Evolutionary conservation across 2,888 invertebrate species (phyloP), one percentile per base, ranked within the genome.

Genomic region (Cataglyphis rosenhaueri): DNA sequence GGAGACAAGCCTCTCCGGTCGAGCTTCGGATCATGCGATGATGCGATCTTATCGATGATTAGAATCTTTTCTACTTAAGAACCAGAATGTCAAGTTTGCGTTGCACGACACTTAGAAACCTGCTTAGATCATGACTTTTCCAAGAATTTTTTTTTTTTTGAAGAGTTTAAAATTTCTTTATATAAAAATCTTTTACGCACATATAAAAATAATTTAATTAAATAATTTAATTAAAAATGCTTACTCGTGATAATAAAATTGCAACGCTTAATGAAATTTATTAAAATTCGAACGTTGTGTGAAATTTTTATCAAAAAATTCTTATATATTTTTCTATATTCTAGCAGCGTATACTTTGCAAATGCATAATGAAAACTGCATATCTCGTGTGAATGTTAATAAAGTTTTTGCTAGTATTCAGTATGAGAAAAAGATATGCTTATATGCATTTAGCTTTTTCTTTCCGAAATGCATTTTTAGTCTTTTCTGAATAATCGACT

Each of bases 1-100:
- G 41, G 68, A 76, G 76, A 76, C 68, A 41, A 70, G 57, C 41
- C 71, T 70, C 74, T 75, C 52, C 71, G 65, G 25, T 48, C 35
- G 35, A 75, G 48, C 32, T 41, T 61, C 29, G 44, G 44, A 74
- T 44, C 74, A 74, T 76, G 75, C 75, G 65, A 64, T 44, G 64
- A 74, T 76, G 75, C 75, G 75, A 52, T 68, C 71, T 52, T 25
- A 52, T 35, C 78, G 71, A 10, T 57, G 41, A 70, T 71, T 57
- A 78, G 71, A 35, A 15, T 70, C 76, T 70, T 3, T 10, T 18
- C n/a, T 57, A 68, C 15, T n/a, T 57, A 1, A 68, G 52, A 78
- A 41, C 29, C 73, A 29, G 57, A 57, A 21, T 21, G 52, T 41
- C 41, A 57, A 57, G 73, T 71, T 76, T 15, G 12, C 12, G 5